Conservation (phyloP, 2,113 vertebrate genomes). For the Capreolus pygargus region DNA sequence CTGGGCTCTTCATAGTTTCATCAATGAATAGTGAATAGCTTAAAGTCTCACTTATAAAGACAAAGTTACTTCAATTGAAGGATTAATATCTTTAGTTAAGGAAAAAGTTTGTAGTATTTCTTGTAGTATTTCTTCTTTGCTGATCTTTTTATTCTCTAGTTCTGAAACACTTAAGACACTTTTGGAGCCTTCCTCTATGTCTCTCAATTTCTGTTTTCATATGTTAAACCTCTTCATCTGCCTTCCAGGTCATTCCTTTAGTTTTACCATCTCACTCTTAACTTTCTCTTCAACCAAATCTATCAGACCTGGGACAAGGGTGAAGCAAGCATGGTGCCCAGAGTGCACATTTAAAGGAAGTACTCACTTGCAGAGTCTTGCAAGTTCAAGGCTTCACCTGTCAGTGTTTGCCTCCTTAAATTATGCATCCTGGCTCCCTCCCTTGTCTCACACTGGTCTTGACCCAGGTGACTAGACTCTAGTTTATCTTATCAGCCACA, state of each 20-base stretch:
- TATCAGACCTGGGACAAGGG: neutral
- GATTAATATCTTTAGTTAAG: neutral
- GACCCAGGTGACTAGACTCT: neutral
- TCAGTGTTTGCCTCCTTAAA: neutral
- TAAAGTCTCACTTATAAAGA: neutral
- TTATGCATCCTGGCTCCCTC: neutral
- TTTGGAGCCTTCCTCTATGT: neutral
- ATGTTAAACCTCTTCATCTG: neutral
- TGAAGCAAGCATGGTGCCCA: neutral
- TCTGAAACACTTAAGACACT: neutral
- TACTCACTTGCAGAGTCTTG: neutral
- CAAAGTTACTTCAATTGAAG: neutral
- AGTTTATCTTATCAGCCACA: neutral
- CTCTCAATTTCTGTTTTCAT: neutral
- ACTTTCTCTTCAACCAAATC: neutral
- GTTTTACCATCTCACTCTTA: neutral
- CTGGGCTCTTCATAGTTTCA: neutral
- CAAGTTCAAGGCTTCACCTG: neutral
- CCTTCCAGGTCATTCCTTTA: neutral
- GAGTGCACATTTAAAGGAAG: neutral
- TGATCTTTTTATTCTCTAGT: neutral
- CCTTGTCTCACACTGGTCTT: neutral
- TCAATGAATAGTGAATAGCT: neutral
- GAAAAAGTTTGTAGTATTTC: neutral
- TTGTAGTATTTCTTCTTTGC: neutral